Base-by-base conservation (phyloP, 2,888 invertebrate genomes). In the Autographa gamma region DNA sequence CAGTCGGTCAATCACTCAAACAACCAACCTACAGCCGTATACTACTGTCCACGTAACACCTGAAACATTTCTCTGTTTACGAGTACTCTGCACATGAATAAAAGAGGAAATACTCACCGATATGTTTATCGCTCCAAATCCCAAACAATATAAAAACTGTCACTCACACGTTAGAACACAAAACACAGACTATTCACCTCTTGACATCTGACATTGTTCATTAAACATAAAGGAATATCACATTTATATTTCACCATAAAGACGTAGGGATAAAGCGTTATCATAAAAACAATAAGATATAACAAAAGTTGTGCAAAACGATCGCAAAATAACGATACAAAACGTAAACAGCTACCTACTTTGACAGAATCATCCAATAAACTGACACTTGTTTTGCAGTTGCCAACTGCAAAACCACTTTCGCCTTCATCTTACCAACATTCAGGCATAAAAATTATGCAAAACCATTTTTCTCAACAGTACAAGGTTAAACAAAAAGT, bases 281-380 rank as follows among this genome's bases (percentile, higher is more conserved):
- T 88, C 90, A 92, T 93, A 93, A 92, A 95, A 94, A 94, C 90
- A 94, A 93, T 93, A 94, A 87, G 88, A 89, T 90, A 88, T 93
- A 92, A 91, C 91, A 95, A 95, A 95, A 95, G 90, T 92, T 91
- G 87, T 89, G 92, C 91, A 93, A 95, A 94, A 94, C 92, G 89
- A 93, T 94, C 94, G 94, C 93, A 94, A 95, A 94, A 93, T 93
- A 95, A 91, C 91, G 86, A 92, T 94, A 94, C 93, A 95, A 95
- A 95, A 95, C 93, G 92, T 95, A 95, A 95, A 95, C 95, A 95
- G 92, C 94, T 92, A 93, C 94, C 94, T 91, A 89, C 94, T 93
- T 93, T 95, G 95, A 95, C 95, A 95, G 93, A 88, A 92, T 90
- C 92, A 90, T 91, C 88, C 88, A 91, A 88, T 90, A 92, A 93